Base-by-base conservation (phyloP, 2,113 vertebrate genomes). In the Rhinoptilus africanus region DNA sequence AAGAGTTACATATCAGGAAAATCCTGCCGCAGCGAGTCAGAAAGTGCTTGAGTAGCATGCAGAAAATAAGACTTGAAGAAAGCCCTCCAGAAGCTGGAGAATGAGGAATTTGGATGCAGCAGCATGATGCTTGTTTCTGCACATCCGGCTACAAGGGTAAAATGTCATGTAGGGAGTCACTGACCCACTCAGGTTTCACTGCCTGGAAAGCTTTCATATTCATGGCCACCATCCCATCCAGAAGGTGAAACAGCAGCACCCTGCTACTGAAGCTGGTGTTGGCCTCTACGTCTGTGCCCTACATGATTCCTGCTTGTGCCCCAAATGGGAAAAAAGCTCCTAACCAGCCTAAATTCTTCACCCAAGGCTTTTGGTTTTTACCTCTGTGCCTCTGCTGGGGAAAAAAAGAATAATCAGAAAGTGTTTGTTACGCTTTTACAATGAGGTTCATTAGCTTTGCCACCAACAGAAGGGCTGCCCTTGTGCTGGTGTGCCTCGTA, bases 401-500 rank as follows among this genome's bases (percentile, higher is more conserved):
- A 3, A 6, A 59, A 63, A 20, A 37, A 50, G 34, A 19, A 23
- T 16, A n/a, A 13, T 9, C 45, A 11, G 37, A 4, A 15, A 19
- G 39, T 0, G 34, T 34, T 34, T 51, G 39, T 28, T 63, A 12
- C 3, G 6, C 9, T 39, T 60, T 88, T 15, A 17, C 37, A 27
- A 0, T 0, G 32, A 1, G 24, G 15, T 7, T 27, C 34, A 0
- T 27, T n/a, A 13, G 10, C 57, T 71, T 8, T 32, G 64, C 7
- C 17, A 26, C 7, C 57, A 27, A 20, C 20, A 35, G 51, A 7
- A 50, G 15, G n/a, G 1, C 2, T 4, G 48, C 2, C 20, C 17
- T 39, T 1, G 34, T 4, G 30, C 57, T 1, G 21, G 1, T 5
- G 30, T 23, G 47, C 23, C 45, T 8, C 20, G 13, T n/a, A 26